Conservation (phyloP, 1,140 invertebrate species). For the Araneus ventricosus region DNA sequence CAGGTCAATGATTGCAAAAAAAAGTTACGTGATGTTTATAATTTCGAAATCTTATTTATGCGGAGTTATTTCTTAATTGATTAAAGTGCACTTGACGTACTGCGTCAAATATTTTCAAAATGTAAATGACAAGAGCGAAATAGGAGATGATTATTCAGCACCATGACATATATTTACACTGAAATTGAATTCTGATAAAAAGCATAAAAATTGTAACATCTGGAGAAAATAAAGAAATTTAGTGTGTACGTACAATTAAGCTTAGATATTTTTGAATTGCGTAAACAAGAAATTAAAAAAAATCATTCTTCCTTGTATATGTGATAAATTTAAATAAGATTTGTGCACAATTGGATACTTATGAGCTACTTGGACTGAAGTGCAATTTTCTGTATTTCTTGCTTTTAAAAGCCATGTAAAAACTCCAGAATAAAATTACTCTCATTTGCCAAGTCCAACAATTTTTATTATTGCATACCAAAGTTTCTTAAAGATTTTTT, state of each 20-base stretch:
- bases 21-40: neutral
- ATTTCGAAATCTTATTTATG: neutral
- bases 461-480: too few species aligned
- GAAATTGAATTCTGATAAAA: neutral
- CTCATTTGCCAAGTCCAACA: too few species aligned
- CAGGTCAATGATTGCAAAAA: neutral
- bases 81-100: neutral
- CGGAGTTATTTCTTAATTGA: neutral
- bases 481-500: too few species aligned
- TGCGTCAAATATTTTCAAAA: neutral
- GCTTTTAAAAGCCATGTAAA: too few species aligned
- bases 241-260: neutral
- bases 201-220: neutral
- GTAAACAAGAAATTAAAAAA: too few species aligned
- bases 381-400: too few species aligned
- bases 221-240: neutral
- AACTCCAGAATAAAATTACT: too few species aligned
- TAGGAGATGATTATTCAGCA: neutral
- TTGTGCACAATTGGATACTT: too few species aligned
- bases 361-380: too few species aligned
- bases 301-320: too few species aligned
- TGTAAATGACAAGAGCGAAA: neutral
- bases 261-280: neutral
- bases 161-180: neutral
- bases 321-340: too few species aligned